phyloP scores from a whole-genome alignment of 2,113 vertebrate genomes.

The Alectura lathami region DNA sequence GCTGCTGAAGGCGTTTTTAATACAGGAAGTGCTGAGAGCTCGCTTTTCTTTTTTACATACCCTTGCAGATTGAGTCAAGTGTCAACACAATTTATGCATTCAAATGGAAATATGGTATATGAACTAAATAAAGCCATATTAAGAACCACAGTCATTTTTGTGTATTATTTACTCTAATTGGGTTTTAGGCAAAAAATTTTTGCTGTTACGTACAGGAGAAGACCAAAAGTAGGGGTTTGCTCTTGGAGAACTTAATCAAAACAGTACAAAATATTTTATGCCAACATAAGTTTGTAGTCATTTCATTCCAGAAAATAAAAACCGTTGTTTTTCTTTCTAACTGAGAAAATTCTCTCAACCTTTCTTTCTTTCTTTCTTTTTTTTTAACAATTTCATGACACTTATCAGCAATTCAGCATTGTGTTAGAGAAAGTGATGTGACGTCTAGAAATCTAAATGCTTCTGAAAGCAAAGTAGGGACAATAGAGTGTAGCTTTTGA shows the following conservation, averaged over 20 bases:
- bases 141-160: accelerated
- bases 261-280: not conserved
- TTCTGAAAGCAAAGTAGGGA: not conserved
- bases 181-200: not conserved
- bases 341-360: not conserved
- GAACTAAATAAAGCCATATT: not conserved
- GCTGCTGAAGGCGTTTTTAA: not conserved
- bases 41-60: not conserved
- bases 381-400: not conserved
- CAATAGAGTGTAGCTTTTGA: not conserved
- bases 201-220: not conserved
- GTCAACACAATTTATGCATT: not conserved
- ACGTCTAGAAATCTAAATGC: not conserved
- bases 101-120: not conserved
- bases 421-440: not conserved
- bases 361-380: not conserved
- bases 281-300: not conserved
- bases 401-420: not conserved
- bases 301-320: not conserved
- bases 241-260: not conserved
- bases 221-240: not conserved
- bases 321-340: not conserved
- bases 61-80: not conserved
- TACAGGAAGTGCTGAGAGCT: not conserved
- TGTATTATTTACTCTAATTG: not conserved